A percentile compares a stretch with the other conserved stretches of the same genome.
Conservation (phyloP, 2,888 invertebrate species). For the Tricholauxania praeusta region DNA sequence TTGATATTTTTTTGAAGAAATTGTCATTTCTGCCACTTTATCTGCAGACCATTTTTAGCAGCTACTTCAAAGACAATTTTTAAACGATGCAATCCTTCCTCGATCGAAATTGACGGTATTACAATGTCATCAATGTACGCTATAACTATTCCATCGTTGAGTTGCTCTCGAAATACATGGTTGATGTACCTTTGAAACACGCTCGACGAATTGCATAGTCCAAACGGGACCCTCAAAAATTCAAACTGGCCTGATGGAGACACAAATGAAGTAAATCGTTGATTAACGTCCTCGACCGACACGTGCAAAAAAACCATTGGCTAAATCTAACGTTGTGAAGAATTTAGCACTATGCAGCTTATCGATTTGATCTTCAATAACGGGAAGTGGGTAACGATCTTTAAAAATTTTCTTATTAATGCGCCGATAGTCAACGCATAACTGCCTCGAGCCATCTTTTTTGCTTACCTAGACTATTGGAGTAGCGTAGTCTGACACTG, state of each 20-base stretch:
- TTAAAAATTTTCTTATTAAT: constrained; percentile 43
- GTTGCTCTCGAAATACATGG: constrained; percentile 23
- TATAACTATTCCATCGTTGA: constrained; percentile 23
- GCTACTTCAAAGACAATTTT: no score
- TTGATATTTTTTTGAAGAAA: constrained; percentile 27
- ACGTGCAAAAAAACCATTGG: no score
- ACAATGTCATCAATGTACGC: constrained; percentile 37
- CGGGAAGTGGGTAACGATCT: no score
- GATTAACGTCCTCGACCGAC: no score
- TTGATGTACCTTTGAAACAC: constrained; percentile 49
- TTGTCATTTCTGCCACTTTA: constrained; percentile 39
- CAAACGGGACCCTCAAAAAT: no score
- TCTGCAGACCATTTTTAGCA: constrained; percentile 24
- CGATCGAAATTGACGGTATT: constrained; percentile 26
- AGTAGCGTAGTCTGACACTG: constrained; percentile 49
- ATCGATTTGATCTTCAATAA: no score
- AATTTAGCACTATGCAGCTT: no score
- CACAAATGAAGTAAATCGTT: no score
- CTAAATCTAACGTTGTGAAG: no score
- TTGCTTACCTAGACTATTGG: constrained; percentile 49
- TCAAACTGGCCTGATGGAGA: no score
- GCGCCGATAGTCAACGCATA: constrained; percentile 48
- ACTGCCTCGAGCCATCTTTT: constrained; percentile 46
- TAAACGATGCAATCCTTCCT: constrained; percentile 23
- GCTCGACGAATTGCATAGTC: no score